Conservation (phyloP, 2,888 invertebrate genomes). For the Ceraclea dissimilis region DNA sequence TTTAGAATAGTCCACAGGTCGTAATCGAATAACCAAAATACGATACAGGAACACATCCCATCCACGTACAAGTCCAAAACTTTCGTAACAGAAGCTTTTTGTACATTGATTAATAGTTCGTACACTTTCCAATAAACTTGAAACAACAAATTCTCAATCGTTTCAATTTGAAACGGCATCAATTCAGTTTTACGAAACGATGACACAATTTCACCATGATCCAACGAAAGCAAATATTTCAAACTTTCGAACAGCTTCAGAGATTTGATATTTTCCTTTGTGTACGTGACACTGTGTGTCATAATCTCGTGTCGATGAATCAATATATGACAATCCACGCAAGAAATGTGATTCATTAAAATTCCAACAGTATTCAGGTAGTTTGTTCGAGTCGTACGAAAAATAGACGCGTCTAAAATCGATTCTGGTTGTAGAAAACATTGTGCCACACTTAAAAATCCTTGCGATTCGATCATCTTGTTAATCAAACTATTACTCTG, state of each 20-base stretch:
- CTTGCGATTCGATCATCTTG: neutral
- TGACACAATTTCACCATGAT: neutral
- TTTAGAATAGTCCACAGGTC: slow-evolving; percentile 7
- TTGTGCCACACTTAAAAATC: neutral
- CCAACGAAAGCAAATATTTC: neutral
- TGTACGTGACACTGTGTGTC: neutral
- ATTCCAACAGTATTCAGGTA: neutral
- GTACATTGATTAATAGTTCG: slow-evolving; percentile 3
- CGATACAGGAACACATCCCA: neutral
- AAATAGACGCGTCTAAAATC: neutral
- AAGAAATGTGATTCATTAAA: neutral
- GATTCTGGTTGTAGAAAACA: neutral
- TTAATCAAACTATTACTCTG: neutral
- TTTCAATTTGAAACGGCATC: neutral
- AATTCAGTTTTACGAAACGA: neutral
- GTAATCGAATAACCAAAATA: slow-evolving; percentile 3
- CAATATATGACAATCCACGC: neutral
- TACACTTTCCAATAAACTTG: slow-evolving; percentile 14
- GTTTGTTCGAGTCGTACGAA: neutral
- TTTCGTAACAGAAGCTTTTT: too few species aligned
- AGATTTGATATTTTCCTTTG: neutral
- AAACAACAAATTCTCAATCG: neutral
- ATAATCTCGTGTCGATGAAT: neutral
- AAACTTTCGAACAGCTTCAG: neutral
- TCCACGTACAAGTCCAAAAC: neutral